These are phyloP conservation scores for Strigamia maritima DNA, from an alignment of 2,888 invertebrate species.

Conservation along the genomic window DNA sequence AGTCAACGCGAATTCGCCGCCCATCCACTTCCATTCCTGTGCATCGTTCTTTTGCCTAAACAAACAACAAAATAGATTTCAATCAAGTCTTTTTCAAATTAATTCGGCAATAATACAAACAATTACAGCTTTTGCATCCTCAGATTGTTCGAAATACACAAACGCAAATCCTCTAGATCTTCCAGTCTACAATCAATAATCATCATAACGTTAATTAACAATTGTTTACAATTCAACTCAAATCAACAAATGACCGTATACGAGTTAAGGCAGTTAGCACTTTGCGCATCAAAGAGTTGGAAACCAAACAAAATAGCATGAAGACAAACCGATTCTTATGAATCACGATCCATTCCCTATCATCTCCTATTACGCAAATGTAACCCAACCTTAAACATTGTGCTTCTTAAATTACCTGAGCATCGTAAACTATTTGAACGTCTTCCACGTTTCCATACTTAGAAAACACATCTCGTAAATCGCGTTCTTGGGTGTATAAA, in stretches of 20 bases:
- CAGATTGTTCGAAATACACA: conserved; percentile 82
- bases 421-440: conserved; percentile 91
- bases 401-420: too few species aligned
- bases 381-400: too few species aligned
- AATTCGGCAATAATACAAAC: not conserved
- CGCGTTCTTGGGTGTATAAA: conserved; percentile 85
- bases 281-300: too few species aligned
- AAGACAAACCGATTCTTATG: too few species aligned
- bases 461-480: conserved; percentile 85
- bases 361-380: too few species aligned
- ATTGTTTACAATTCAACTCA: too few species aligned
- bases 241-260: too few species aligned
- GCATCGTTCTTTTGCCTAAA: conserved; percentile 81
- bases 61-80: conserved; percentile 35
- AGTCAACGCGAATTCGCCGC: conserved; percentile 88
- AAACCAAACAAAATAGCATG: too few species aligned
- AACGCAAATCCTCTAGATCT: conserved; percentile 95
- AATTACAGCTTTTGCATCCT: conserved; percentile 73
- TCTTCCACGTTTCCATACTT: conserved; percentile 90
- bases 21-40: conserved; percentile 93
- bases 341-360: too few species aligned
- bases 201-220: too few species aligned
- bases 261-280: too few species aligned
- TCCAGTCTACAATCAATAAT: conserved; percentile 67
- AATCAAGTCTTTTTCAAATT: not conserved